These are phyloP conservation scores for Phaonia tiefii DNA, from an alignment of 2,888 invertebrate species.

Conservation along the genomic window DNA sequence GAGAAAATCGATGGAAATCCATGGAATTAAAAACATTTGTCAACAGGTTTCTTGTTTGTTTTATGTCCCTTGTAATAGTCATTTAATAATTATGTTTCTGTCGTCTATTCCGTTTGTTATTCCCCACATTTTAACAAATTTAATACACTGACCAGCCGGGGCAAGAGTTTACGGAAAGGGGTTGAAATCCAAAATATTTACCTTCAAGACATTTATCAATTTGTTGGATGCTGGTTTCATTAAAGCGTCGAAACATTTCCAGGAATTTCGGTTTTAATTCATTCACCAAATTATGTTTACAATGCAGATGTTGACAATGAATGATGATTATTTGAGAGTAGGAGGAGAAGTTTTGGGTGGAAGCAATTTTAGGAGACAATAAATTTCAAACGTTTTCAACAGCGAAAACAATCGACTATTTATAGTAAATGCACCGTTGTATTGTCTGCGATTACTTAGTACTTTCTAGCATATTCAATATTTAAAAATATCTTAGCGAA, in stretches of 20 bases:
- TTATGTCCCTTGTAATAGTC: not conserved
- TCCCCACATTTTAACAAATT: too few relatives aligned
- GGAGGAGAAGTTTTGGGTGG: not conserved
- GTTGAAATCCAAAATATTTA: too few relatives aligned
- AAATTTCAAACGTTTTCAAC: too few relatives aligned
- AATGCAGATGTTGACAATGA: not conserved
- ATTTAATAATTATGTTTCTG: slow-evolving; percentile 24
- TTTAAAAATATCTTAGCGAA: too few relatives aligned
- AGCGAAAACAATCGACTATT: too few relatives aligned
- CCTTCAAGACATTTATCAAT: too few relatives aligned
- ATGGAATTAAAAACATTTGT: not conserved
- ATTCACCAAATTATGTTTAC: slow-evolving; percentile 51
- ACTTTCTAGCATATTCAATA: too few relatives aligned
- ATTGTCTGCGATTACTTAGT: too few relatives aligned
- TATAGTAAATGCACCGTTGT: too few relatives aligned
- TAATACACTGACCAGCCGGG: too few relatives aligned
- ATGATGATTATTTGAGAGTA: not conserved
- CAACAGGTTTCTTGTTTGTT: slow-evolving; percentile 7
- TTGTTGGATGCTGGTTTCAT: slow-evolving; percentile 11
- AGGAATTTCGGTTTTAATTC: slow-evolving; percentile 48
- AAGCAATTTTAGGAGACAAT: too few relatives aligned
- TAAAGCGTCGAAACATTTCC: slow-evolving; percentile 18
- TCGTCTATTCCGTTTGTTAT: not conserved
- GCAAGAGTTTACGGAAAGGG: too few relatives aligned
- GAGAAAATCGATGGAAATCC: not conserved